Conservation (phyloP, 2,797 vertebrate species). For the Agapornis canus region DNA sequence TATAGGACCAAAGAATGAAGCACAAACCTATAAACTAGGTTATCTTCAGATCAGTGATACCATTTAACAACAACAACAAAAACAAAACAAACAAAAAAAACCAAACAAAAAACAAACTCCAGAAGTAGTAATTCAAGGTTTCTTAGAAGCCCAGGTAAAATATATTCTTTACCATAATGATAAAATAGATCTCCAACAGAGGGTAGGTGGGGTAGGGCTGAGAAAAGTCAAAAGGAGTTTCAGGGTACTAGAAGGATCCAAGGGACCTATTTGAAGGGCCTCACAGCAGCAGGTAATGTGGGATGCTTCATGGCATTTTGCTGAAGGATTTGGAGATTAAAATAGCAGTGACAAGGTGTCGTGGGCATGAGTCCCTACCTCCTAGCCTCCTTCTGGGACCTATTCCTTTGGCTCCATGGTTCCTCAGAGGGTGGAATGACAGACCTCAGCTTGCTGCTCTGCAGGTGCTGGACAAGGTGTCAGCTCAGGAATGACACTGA, state of each 20-base stretch:
- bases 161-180: background rate
- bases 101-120: accelerated
- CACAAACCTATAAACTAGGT: background rate
- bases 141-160: background rate
- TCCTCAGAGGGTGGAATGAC: accelerated
- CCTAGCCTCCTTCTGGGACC: accelerated
- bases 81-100: too few species aligned
- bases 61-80: background rate
- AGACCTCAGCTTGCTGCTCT: accelerated
- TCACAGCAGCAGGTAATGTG: background rate
- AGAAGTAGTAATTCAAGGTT: background rate
- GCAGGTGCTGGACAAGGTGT: accelerated
- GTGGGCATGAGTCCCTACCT: accelerated
- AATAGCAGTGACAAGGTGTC: accelerated
- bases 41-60: background rate
- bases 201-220: background rate
- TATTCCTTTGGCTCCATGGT: accelerated
- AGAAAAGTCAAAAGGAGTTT: background rate
- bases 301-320: background rate
- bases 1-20: background rate
- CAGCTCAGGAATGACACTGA: background rate
- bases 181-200: background rate
- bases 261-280: accelerated
- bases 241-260: background rate
- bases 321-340: background rate